phyloP scores from a whole-genome alignment of 2,888 invertebrate genomes.

The Deroplatys truncata region DNA sequence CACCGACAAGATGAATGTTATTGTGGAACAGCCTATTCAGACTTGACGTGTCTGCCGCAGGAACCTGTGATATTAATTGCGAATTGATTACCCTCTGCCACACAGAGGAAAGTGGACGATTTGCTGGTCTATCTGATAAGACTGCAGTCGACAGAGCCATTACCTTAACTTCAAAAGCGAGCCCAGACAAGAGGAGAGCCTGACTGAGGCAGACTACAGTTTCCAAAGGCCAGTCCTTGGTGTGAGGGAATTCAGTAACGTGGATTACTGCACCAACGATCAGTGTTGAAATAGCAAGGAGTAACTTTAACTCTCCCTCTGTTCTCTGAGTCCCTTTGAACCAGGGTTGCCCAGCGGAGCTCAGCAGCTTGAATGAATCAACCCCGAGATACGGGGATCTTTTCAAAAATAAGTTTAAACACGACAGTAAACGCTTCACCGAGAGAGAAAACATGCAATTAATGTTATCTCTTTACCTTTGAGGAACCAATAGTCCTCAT shows the following conservation, averaged over 20 bases:
- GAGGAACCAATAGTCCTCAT: too few species aligned
- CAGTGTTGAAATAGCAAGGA: not conserved
- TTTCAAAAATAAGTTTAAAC: not conserved
- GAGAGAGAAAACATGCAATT: too few species aligned
- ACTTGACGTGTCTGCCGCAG: not conserved
- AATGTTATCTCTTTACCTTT: too few species aligned
- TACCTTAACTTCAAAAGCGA: not conserved
- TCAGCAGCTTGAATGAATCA: not conserved
- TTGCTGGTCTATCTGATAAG: not conserved
- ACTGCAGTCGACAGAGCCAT: not conserved
- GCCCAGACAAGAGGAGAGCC: not conserved
- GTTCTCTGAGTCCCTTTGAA: not conserved
- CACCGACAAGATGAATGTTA: not conserved
- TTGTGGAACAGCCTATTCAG: not conserved
- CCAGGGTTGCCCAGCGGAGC: not conserved
- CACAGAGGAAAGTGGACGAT: not conserved
- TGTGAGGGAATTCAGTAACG: not conserved
- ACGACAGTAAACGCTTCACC: too few species aligned
- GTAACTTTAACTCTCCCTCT: not conserved
- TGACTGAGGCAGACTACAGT: not conserved
- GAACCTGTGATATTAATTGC: not conserved
- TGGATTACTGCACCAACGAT: not conserved
- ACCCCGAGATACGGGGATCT: not conserved
- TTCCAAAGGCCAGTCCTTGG: not conserved
- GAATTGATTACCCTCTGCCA: not conserved